Percentiles rank a stretch among this genome's conserved stretches.
Evolutionary conservation across 2,888 invertebrate species (phyloP).

Genomic region (Chymomyza caudatula): DNA sequence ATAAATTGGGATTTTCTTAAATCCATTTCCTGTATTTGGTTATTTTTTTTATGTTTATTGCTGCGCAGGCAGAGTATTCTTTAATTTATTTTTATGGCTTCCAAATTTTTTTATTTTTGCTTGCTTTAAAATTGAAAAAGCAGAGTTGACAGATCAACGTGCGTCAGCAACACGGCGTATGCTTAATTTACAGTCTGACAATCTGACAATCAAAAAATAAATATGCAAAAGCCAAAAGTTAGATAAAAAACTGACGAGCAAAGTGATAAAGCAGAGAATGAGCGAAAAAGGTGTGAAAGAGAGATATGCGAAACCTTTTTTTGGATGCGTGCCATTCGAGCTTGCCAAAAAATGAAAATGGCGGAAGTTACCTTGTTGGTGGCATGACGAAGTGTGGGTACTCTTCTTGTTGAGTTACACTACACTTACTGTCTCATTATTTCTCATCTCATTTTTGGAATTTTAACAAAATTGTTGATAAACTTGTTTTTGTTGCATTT

Average conservation of each 20-base stretch:
- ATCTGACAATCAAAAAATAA: neutral
- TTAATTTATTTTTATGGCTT: conserved; percentile 37
- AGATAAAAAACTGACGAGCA: conserved; percentile 8
- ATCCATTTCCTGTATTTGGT: neutral
- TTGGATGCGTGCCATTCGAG: neutral
- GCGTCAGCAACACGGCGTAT: neutral
- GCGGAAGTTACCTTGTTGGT: no score
- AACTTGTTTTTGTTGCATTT: no score
- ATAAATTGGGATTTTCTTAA: neutral
- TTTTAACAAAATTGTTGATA: no score
- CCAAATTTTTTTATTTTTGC: conserved; percentile 34
- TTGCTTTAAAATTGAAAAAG: conserved; percentile 47
- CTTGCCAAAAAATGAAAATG: neutral
- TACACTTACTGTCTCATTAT: no score
- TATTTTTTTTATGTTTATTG: conserved; percentile 31
- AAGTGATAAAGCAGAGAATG: neutral
- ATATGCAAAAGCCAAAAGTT: conserved; percentile 14
- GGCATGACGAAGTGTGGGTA: neutral
- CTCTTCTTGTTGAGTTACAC: neutral
- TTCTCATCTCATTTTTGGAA: no score
- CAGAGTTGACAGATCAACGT: conserved; percentile 32
- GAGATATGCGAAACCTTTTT: neutral
- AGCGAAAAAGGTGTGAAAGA: neutral
- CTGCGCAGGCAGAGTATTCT: conserved; percentile 13
- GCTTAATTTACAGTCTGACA: neutral